Base-by-base conservation (phyloP, 2,888 invertebrate genomes). In the Tachina lurida region DNA sequence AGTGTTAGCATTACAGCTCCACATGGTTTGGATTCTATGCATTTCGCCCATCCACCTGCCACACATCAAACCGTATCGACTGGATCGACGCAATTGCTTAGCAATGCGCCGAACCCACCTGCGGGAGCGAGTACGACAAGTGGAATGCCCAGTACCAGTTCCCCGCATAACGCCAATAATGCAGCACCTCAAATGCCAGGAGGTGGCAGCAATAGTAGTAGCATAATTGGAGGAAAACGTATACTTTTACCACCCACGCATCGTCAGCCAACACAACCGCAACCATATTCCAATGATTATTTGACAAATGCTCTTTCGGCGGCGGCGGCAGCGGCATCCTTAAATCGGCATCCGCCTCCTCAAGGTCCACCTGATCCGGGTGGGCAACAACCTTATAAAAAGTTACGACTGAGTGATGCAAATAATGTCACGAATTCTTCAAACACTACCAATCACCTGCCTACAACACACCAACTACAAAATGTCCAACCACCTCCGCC, bases 1-100 rank as follows among this genome's bases (percentile, higher is more conserved):
- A 87, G 88, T 87, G 88, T 86, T 58, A 87, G 87, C 87, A 85
- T 86, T 73, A 87, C 83, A 70, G 71, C 90, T 87, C 88, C 86
- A 89, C 89, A 91, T 87, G 84, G 85, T 84, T 49, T 88, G 84
- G 88, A 88, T 54, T 87, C 88, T 79, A 70, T 93, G 95, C 91
- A 95, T 96, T 93, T 96, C 96, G 79, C 94, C 96, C 91, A 94
- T 96, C 91, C 87, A 79, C 80, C 87, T 95, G 95, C 88, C 94
- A 94, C 88, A 94, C 87, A 85, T 94, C 88, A 88, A 86, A 80
- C 88, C 76, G 87, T 88, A 81, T 88, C 88, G 39, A 88, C 87
- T 49, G 84, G 87, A 62, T 84, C 89, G 49, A 88, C 88, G 62
- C 89, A 89, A 83, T 84, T 90, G 88, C 88, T 89, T 79, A 87